These are phyloP conservation scores for Cylas formicarius DNA, from an alignment of 1,140 invertebrate genomes.

Conservation along the genomic window DNA sequence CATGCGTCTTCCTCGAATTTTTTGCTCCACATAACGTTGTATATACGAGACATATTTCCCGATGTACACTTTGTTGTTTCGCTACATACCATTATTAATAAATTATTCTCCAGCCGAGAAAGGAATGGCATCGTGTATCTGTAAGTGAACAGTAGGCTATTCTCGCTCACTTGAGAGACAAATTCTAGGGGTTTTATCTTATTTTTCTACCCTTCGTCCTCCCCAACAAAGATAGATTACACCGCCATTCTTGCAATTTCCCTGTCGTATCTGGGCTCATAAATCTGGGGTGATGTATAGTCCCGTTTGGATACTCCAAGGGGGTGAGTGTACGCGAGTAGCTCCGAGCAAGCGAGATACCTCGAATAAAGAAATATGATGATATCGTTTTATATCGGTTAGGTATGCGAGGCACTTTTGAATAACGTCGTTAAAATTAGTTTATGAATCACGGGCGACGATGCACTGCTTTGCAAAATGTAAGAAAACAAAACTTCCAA, in stretches of 20 bases:
- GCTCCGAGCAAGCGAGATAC: slow-evolving; percentile 24
- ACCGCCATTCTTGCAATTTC: slow-evolving; percentile 48
- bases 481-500: too few species aligned
- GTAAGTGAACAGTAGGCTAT: slow-evolving; percentile 38
- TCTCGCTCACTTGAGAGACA: slow-evolving; percentile 41
- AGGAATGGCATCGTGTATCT: too few species aligned
- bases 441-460: slow-evolving; percentile 22
- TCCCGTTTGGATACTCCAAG: slow-evolving; percentile 36
- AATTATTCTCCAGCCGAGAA: too few species aligned
- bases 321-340: slow-evolving; percentile 30
- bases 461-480: too few species aligned
- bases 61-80: too few species aligned
- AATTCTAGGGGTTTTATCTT: slow-evolving; percentile 43
- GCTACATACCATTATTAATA: too few species aligned
- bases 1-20: too few species aligned
- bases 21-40: too few species aligned
- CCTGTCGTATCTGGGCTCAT: slow-evolving; percentile 47
- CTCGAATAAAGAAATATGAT: slow-evolving; percentile 33
- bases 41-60: too few species aligned
- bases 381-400: slow-evolving; percentile 17
- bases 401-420: slow-evolving; percentile 17
- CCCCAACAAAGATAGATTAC: slow-evolving; percentile 44
- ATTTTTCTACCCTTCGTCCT: slow-evolving; percentile 40
- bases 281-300: slow-evolving; percentile 46
- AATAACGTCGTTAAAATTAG: slow-evolving; percentile 22